These are phyloP conservation scores for Lasaia peninsularis DNA, from an alignment of 1,140 invertebrate genomes.

Conservation along the genomic window DNA sequence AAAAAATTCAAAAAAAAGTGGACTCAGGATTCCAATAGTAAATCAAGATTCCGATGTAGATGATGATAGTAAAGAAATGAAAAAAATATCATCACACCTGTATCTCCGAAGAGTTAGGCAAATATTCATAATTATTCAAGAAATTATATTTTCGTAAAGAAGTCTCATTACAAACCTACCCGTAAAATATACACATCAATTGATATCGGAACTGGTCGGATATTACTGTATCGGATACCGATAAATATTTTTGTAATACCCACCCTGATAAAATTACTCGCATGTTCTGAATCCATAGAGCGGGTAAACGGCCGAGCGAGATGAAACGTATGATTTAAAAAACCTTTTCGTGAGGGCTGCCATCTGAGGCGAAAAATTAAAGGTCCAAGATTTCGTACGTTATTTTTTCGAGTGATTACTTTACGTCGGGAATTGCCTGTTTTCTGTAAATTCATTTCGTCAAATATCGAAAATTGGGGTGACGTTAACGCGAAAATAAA, in stretches of 20 bases:
- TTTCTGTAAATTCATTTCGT: slow-evolving; percentile 24
- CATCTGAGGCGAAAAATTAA: slow-evolving; percentile 53
- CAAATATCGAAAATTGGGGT: slow-evolving; percentile 4
- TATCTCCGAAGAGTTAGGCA: neutral
- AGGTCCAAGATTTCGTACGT: slow-evolving; percentile 34
- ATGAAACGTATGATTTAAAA: slow-evolving; percentile 47
- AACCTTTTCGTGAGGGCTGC: slow-evolving; percentile 37
- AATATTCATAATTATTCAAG: neutral
- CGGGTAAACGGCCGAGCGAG: slow-evolving; percentile 37
- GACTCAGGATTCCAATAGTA: too few species aligned
- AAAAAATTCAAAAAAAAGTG: too few species aligned
- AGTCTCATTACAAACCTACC: neutral
- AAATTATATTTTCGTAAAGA: neutral
- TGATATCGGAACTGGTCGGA: neutral
- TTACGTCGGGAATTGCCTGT: slow-evolving; percentile 29
- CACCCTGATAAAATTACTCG: slow-evolving; percentile 22
- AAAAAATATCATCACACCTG: too few species aligned
- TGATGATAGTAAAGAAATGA: too few species aligned
- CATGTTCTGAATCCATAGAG: slow-evolving; percentile 25
- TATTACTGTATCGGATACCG: slow-evolving; percentile 8
- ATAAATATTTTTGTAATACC: slow-evolving; percentile 15
- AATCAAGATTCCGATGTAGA: too few species aligned
- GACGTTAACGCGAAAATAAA: slow-evolving; percentile 7
- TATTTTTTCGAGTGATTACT: slow-evolving; percentile 40
- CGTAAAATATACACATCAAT: slow-evolving; percentile 2